Percentiles rank a stretch among this genome's conserved stretches.
Conservation (phyloP, 2,113 vertebrate species). For the Bostrychus sinensis region DNA sequence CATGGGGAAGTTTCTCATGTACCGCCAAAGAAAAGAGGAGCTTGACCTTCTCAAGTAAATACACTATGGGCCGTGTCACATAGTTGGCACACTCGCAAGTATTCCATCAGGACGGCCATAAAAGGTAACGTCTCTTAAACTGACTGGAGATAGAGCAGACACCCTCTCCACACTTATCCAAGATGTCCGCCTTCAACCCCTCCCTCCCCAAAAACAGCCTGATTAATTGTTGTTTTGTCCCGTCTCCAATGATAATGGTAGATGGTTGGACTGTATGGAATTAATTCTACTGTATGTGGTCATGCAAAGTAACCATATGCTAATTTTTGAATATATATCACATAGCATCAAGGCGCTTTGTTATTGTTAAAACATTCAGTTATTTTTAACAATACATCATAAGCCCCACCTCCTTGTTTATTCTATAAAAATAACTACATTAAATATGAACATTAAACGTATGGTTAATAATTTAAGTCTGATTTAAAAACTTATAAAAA, state of each 20-base stretch:
- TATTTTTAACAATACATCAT: too few relatives aligned
- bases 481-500: too few relatives aligned
- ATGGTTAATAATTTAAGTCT: too few relatives aligned
- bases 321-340: too few relatives aligned
- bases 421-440: too few relatives aligned
- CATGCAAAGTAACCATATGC: too few relatives aligned
- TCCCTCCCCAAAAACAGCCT: not conserved
- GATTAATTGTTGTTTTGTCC: not conserved
- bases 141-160: constrained; percentile 60
- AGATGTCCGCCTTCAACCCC: constrained; percentile 24
- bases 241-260: not conserved
- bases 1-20: too few relatives aligned
- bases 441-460: too few relatives aligned
- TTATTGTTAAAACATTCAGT: too few relatives aligned
- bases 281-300: too few relatives aligned
- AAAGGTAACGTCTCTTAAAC: constrained; percentile 74
- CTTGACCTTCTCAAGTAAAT: constrained; percentile 63
- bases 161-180: constrained; percentile 19
- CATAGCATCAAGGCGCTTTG: too few relatives aligned
- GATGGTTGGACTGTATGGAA: not conserved
- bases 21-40: not conserved
- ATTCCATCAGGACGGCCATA: constrained; percentile 80
- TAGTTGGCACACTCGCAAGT: constrained; percentile 73
- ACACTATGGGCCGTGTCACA: constrained; percentile 61
- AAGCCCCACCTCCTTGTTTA: too few relatives aligned